Base-by-base conservation (phyloP, 1,140 invertebrate species). In the Pseudachorutes palmiensis region DNA sequence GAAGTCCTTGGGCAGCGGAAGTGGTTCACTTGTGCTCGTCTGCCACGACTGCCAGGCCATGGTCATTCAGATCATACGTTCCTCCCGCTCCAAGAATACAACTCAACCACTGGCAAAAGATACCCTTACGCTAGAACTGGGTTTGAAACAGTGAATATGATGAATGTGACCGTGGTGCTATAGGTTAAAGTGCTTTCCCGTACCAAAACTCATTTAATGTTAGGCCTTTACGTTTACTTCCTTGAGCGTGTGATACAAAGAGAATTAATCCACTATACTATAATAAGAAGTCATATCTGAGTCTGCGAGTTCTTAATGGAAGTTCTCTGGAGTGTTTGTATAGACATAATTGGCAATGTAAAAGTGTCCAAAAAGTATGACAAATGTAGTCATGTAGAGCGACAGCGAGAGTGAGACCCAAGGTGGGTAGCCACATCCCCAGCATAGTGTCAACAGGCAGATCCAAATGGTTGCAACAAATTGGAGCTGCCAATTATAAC, bases 391-490 rank as follows among this genome's bases (percentile, higher is more conserved):
- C 86, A 93, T 94, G 80, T 96, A 96, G 68, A 91, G 80, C 65
- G 94, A 88, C 36, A 95, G 84, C 2, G 90, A 88, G 78, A 91
- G 93, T 76, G 94, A 90, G 91, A 96, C 94, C 92, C 92, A 95
- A 28, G 90, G 77, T 0, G 93, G 92, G 77, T 94, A 95, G 67
- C 89, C 87, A 79, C 93, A 96, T 60, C 88, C 86, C 0, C 86
- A 86, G 66, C 86, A 80, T 65, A 96, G 86, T 22, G 90, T 91
- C 76, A 92, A 90, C 26, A 88, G 81, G 16, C 92, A 91, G 64
- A 94, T 83, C 65, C 89, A 80, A 60, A 94, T 82, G 33, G 91
- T 92, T 70, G 85, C 86, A 1, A 89, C 88, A 80, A 95, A 96
- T 80, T 96, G 92, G 71, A 92, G 87, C 85, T 86, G 76, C 30